These are phyloP conservation scores for Pipa parva DNA, from an alignment of 2,113 vertebrate species.

Conservation along the genomic window DNA sequence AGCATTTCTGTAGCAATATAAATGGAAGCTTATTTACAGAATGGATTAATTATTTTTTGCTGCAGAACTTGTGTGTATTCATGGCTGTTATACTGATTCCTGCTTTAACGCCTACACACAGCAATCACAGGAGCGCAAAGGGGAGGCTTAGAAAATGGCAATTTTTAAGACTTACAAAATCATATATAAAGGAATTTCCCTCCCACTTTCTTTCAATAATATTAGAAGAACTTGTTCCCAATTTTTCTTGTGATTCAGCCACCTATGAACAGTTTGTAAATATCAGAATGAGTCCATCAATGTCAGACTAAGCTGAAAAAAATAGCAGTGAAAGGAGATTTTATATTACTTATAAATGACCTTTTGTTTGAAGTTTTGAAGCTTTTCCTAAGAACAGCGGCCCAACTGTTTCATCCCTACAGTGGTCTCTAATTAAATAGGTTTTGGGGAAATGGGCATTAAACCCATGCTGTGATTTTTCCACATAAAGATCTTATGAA, in stretches of 20 bases:
- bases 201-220: slow-evolving; percentile 37
- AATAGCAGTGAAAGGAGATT: slow-evolving; percentile 30
- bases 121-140: slow-evolving; percentile 38
- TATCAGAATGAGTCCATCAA: slow-evolving; percentile 39
- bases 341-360: slow-evolving; percentile 37
- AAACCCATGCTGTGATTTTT: slow-evolving; percentile 31
- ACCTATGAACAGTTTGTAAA: slow-evolving; percentile 39
- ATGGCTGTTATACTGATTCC: slow-evolving; percentile 2
- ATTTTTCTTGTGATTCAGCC: slow-evolving; percentile 31
- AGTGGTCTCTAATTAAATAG: slow-evolving; percentile 37
- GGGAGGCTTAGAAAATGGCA: slow-evolving; percentile 32
- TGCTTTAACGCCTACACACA: slow-evolving; percentile 32
- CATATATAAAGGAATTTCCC: slow-evolving; percentile 36
- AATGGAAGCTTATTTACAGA: too few relatives aligned
- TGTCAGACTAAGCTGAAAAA: slow-evolving; percentile 36
- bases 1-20: too few relatives aligned
- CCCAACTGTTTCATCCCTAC: slow-evolving; percentile 27
- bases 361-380: slow-evolving; percentile 41
- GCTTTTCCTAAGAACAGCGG: slow-evolving; percentile 38
- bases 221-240: slow-evolving; percentile 29
- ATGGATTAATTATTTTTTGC: slow-evolving; percentile 3
- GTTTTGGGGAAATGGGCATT: slow-evolving; percentile 34
- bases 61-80: background rate
- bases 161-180: slow-evolving; percentile 31
- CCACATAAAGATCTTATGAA: slow-evolving; percentile 28